A percentile compares a stretch with the other conserved stretches of the same genome.
These are phyloP conservation scores for fruit fly (Drosophila melanogaster) DNA, from an alignment of 1,140 invertebrate species.

Conservation along the genomic window Release_6_plus_ISO1_MT NT_033779.5:19643501-19644000, in stretches of 20 bases:
- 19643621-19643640: constrained; percentile 81
- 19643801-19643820: constrained; percentile 67
- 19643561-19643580: constrained; percentile 1
- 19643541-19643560: background rate
- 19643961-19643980: constrained; percentile 5
- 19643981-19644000: constrained; percentile 24
- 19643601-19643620: constrained; percentile 81
- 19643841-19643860: constrained; percentile 74
- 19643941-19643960: constrained; percentile 22
- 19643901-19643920: constrained; percentile 6
- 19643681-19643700: constrained; percentile 13
- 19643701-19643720: constrained; percentile 33
- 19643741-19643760: constrained; percentile 9
- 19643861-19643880: constrained; percentile 83
- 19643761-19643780: constrained; percentile 25
- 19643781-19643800: constrained; percentile 10
- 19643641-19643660: constrained; percentile 82
- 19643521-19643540: constrained; percentile 25
- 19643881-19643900: constrained; percentile 68
- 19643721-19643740: constrained; percentile 16
- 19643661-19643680: constrained; percentile 55
- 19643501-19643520: constrained; percentile 79
- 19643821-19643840: constrained; percentile 43
- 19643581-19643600: constrained; percentile 31
- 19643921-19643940: constrained; percentile 5